Percentiles rank a stretch among this genome's conserved stretches.
Conservation (phyloP, 2,113 vertebrate genomes). For the Emydura subglobosa region DNA sequence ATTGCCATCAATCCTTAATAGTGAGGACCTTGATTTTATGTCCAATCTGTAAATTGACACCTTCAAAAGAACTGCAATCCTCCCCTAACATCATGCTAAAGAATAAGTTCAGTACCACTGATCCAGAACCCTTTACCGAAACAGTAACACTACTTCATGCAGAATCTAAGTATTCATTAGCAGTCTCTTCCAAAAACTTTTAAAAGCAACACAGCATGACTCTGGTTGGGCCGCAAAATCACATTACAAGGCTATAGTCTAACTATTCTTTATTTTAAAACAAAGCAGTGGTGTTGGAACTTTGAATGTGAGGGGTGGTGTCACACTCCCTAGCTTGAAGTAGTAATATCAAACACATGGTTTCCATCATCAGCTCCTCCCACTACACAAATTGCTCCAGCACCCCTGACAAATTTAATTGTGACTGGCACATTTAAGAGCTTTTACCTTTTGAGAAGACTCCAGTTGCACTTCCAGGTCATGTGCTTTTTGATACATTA, state of each 20-base stretch:
- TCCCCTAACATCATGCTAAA: background rate
- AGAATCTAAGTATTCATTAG: background rate
- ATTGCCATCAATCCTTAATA: background rate
- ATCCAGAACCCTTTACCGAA: background rate
- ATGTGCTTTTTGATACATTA: constrained; percentile 37
- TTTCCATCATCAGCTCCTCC: too few relatives aligned
- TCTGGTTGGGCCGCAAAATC: background rate
- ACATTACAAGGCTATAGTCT: background rate
- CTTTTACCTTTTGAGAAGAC: constrained; percentile 62
- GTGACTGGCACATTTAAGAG: background rate
- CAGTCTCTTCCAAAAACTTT: background rate
- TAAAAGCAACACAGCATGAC: background rate
- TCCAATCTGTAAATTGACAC: background rate
- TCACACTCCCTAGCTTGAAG: too few relatives aligned
- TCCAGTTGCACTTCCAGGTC: constrained; percentile 61
- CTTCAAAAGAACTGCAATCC: background rate
- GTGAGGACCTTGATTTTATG: background rate
- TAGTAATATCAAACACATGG: too few relatives aligned
- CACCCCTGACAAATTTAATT: background rate
- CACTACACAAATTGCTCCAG: too few relatives aligned
- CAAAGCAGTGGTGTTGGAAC: too few relatives aligned
- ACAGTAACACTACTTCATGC: background rate
- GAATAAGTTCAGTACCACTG: background rate
- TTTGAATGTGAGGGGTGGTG: too few relatives aligned
- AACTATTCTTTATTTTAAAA: background rate